A percentile compares a stretch with the other conserved stretches of the same genome.
Conservation (phyloP, 2,797 vertebrate species). For the Coregonus suidteri region DNA sequence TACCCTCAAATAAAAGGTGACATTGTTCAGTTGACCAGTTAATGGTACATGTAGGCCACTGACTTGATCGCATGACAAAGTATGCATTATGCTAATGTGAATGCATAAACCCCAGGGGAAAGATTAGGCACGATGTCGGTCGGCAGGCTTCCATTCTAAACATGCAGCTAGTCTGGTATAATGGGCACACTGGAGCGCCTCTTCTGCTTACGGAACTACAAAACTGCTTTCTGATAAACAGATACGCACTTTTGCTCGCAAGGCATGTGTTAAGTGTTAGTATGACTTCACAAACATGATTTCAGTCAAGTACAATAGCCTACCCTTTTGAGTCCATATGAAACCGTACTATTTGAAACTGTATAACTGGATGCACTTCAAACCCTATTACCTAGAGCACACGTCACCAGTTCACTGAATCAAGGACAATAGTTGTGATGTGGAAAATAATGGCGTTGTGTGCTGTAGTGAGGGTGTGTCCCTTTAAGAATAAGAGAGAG, state of each 20-base stretch:
- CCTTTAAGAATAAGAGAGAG: constrained; percentile 47
- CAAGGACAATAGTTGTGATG: not conserved
- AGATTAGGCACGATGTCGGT: not conserved
- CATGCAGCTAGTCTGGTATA: not conserved
- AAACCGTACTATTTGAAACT: not conserved
- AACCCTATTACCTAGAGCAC: not conserved
- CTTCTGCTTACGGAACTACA: not conserved
- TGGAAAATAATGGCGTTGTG: not conserved
- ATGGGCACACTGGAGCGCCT: not conserved
- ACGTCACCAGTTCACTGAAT: not conserved
- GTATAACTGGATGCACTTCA: not conserved
- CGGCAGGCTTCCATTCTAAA: not conserved
- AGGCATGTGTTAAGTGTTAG: not conserved
- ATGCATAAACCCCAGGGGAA: not conserved
- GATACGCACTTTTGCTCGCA: not conserved
- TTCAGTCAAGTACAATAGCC: not conserved
- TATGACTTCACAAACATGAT: not conserved
- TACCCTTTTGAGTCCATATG: not conserved
- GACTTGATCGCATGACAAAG: not conserved
- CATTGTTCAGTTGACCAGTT: not conserved
- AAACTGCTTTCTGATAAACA: not conserved
- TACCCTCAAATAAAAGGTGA: no score
- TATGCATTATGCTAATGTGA: not conserved
- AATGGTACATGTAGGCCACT: not conserved
- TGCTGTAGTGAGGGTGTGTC: constrained; percentile 17